Evolutionary conservation across 2,113 vertebrate species (phyloP), one percentile per base, ranked within the genome.

Genomic region (Notechis scutatus): DNA sequence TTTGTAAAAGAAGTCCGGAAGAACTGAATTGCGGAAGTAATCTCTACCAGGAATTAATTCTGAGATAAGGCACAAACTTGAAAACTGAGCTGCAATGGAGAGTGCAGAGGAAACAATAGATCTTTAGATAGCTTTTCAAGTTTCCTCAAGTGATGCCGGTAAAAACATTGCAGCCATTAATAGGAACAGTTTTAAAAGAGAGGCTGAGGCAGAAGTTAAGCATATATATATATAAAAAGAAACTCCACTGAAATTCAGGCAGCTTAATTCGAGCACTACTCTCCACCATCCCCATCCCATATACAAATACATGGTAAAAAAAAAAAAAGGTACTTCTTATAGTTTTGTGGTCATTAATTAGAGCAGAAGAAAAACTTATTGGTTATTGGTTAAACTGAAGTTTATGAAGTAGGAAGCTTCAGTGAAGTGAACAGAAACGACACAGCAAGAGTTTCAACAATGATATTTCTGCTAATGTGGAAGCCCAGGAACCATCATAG

Each of bases 61-160:
- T 23, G 94, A 97, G 96, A 97, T 96, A 97, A 97, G 93, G 90
- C 69, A 55, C 93, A 90, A 95, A 92, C 92, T 95, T 91, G 54
- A 94, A 96, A 96, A 95, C 90, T 0, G 0, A 95, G 95, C 96
- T 91, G 94, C 90, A 95, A 95, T 96, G 96, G 11, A 97, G 95
- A 92, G 94, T 91, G 94, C 23, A 92, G 96, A 96, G 96, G 97
- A 97, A 97, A 96, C 96, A 97, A 96, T 95, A 96, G 93, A 0
- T 1, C 91, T 95, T 93, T 94, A 96, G 97, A 97, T 97, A 97
- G 95, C 89, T 93, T 91, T 91, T 93, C 91, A 39, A 92, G 85
- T 94, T 96, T 96, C 96, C 96, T 96, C 59, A 88, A 90, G 91
- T 18, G 0, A n/a, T 90, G 95, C 95, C 93, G 69, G 59, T 85